Conservation (phyloP, 2,888 invertebrate species). For the Caradrina clavipalpis region DNA sequence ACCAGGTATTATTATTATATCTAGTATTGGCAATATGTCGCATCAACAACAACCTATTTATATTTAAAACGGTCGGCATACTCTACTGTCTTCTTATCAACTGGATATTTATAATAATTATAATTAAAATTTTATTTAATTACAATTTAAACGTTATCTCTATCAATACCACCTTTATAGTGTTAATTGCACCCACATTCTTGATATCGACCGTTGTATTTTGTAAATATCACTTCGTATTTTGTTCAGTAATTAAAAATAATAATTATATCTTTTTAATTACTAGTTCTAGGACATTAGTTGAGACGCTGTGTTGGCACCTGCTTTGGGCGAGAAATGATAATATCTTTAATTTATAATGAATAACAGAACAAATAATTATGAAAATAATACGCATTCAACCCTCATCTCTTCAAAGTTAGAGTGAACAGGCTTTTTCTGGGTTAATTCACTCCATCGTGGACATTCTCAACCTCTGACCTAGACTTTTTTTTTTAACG, state of each 20-base stretch:
- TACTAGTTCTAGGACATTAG: slow-evolving; percentile 18
- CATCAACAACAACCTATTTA: too few species aligned
- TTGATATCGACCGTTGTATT: slow-evolving; percentile 29
- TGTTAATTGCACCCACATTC: slow-evolving; percentile 48
- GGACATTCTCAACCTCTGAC: too few species aligned
- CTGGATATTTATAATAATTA: slow-evolving; percentile 18
- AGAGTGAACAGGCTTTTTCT: too few species aligned
- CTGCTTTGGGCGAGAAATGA: slow-evolving; percentile 30
- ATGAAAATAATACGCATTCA: too few species aligned
- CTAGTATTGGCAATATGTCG: too few species aligned
- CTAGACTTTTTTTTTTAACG: too few species aligned
- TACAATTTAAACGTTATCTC: slow-evolving; percentile 39
- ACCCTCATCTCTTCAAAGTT: too few species aligned
- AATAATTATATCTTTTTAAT: slow-evolving; percentile 51
- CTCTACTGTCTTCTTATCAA: slow-evolving; percentile 5
- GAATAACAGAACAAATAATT: slow-evolving; percentile 16
- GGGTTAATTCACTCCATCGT: too few species aligned
- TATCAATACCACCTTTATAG: slow-evolving; percentile 49
- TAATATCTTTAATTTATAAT: slow-evolving; percentile 23
- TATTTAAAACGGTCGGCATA: background rate
- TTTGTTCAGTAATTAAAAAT: slow-evolving; percentile 49
- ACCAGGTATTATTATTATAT: too few species aligned
- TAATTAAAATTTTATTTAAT: slow-evolving; percentile 48
- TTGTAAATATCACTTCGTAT: slow-evolving; percentile 42
- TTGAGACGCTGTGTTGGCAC: slow-evolving; percentile 20